phyloP scores from a whole-genome alignment of 2,888 invertebrate species.

The Lampropteryx suffumata region DNA sequence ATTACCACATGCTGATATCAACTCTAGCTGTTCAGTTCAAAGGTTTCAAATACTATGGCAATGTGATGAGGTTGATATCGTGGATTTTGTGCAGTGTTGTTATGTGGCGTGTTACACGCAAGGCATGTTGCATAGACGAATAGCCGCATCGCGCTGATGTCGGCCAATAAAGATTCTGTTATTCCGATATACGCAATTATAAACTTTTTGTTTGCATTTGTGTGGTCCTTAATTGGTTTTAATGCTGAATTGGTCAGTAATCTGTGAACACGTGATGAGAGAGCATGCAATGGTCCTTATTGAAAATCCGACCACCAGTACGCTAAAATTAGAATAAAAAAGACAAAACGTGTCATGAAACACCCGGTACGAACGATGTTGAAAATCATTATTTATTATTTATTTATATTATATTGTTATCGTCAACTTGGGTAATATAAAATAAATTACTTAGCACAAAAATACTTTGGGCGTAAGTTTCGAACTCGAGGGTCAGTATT shows the following conservation, averaged over 20 bases:
- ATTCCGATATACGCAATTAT: slow-evolving; percentile 59
- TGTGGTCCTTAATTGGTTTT: slow-evolving; percentile 34
- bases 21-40: neutral
- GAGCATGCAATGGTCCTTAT: slow-evolving; percentile 5
- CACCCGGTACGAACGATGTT: too few relatives aligned
- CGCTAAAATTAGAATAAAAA: neutral
- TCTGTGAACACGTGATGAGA: slow-evolving; percentile 17
- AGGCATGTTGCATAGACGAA: slow-evolving; percentile 64
- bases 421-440: too few relatives aligned
- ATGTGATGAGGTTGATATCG: slow-evolving; percentile 27
- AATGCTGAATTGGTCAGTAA: slow-evolving; percentile 25
- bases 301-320: neutral
- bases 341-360: too few relatives aligned
- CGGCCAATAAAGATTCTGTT: slow-evolving; percentile 63
- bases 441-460: too few relatives aligned
- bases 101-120: slow-evolving; percentile 70
- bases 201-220: slow-evolving; percentile 42
- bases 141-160: slow-evolving; percentile 64
- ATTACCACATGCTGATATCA: slow-evolving; percentile 13
- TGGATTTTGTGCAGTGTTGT: slow-evolving; percentile 29
- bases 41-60: slow-evolving; percentile 20
- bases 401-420: too few relatives aligned
- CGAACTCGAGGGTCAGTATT: too few relatives aligned
- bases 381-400: too few relatives aligned
- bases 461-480: too few relatives aligned